phyloP scores from a whole-genome alignment of 2,888 invertebrate species.

The Agelastica alni region DNA sequence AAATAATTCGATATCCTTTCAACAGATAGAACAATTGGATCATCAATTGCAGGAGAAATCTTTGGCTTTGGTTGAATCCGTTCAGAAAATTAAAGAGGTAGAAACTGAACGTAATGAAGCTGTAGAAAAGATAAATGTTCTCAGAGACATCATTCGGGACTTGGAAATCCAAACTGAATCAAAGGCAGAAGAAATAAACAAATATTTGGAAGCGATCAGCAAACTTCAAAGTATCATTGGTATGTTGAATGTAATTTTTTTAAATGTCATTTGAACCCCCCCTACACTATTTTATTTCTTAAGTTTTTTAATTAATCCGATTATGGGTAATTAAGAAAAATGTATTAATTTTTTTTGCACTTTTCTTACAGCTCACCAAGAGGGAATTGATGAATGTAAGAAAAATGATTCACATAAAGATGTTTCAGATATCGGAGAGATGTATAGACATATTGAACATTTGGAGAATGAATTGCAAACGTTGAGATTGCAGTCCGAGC shows the following conservation, averaged over 20 bases:
- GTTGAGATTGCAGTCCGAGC: slow-evolving; percentile 48
- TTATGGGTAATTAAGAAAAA: neutral
- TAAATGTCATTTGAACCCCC: neutral
- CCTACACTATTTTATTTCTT: too few relatives aligned
- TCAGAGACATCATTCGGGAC: slow-evolving; percentile 78
- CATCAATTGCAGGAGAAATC: slow-evolving; percentile 73
- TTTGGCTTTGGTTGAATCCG: slow-evolving; percentile 64
- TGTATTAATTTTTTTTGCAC: neutral
- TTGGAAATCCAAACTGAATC: slow-evolving; percentile 76
- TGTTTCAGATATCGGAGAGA: slow-evolving; percentile 51
- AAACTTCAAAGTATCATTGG: slow-evolving; percentile 61
- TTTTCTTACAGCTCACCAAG: slow-evolving; percentile 12
- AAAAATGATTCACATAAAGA: slow-evolving; percentile 57
- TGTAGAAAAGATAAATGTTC: slow-evolving; percentile 72
- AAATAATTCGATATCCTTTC: neutral
- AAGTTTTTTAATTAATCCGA: too few relatives aligned
- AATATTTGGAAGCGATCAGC: slow-evolving; percentile 60
- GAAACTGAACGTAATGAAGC: slow-evolving; percentile 77
- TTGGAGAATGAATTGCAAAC: slow-evolving; percentile 56
- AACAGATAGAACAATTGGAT: slow-evolving; percentile 78
- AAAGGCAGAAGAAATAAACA: slow-evolving; percentile 64
- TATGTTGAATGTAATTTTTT: neutral
- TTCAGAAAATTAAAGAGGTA: slow-evolving; percentile 65
- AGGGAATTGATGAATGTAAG: slow-evolving; percentile 17
- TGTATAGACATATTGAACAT: slow-evolving; percentile 57